phyloP scores from a whole-genome alignment of 92 coral and sea anemone genomes.

The Blastomussa wellsi region DNA sequence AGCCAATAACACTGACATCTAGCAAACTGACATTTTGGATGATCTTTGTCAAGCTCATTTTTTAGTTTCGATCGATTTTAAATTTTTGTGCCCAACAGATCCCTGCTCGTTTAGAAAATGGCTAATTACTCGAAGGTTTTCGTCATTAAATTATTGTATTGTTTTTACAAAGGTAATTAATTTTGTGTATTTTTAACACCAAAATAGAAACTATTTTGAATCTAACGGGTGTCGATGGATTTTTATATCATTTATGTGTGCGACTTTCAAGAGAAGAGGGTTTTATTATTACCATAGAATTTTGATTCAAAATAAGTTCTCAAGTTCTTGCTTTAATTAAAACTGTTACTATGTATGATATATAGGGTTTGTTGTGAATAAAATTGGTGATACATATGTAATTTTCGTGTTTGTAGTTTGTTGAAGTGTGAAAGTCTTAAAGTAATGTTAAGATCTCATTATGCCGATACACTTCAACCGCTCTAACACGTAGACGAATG shows the following conservation, averaged over 20 bases:
- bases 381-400: neutral
- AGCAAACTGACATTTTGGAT: no score
- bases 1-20: no score
- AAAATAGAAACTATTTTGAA: neutral
- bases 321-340: neutral
- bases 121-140: neutral
- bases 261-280: neutral
- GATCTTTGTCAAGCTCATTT: no score
- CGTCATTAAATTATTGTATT: neutral
- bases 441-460: no score
- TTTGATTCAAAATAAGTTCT: neutral
- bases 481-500: no score
- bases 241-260: neutral
- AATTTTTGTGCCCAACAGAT: no score
- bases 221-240: neutral
- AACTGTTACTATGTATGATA: neutral
- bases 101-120: no score
- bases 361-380: neutral
- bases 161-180: neutral
- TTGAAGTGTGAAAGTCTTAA: no score
- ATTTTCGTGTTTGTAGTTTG: neutral
- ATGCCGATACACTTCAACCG: no score
- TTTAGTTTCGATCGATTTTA: no score
- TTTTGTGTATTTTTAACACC: neutral
- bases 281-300: neutral